Evolutionary conservation across 23 tunicate species (phyloP), one percentile per base, ranked within the genome.

Genomic region (Trididemnum miniatum): DNA sequence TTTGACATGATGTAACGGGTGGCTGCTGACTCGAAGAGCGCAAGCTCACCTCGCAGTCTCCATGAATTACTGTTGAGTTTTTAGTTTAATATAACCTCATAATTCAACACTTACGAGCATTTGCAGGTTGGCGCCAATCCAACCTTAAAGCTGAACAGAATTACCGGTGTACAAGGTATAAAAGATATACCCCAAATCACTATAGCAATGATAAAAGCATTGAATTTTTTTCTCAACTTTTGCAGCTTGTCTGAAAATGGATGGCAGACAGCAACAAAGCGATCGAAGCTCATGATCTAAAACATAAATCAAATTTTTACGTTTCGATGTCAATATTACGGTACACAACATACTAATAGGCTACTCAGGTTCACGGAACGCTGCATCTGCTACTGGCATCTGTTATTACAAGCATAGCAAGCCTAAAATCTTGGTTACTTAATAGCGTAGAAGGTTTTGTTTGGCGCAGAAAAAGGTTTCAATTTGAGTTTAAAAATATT

Each of bases 241-340:
- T 64, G 83, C 49, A 91, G 40, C 30, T 59, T 52, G 51, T 76
- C 80, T 49, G 96, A 85, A 66, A 91, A 86, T 0, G 79, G 36
- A 64, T 91, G 96, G 75, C 96, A 91, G 2, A 91, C 88, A 0
- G 96, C 96, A 65, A 91, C 84, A 80, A 86, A 91, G 30, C 96
- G 71, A 52, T 91, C 96, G 34, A 86, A 24, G 66, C 84, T 77
- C 96, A 91, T 91, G 9, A 91, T 57, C 96, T 91, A 54, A 29
- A 85, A 77, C 3, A 33, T n/a, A 73, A 39, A 37, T 12, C 36
- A 69, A 69, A 62, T 12, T 62, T 62, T 49, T 49, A n/a, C n/a
- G n/a, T n/a, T n/a, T n/a, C n/a, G n/a, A n/a, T n/a, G n/a, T n/a
- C n/a, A n/a, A n/a, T n/a, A n/a, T n/a, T n/a, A n/a, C n/a, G n/a